These are phyloP conservation scores for Nicator chloris DNA, from an alignment of 2,113 vertebrate species.

Conservation along the genomic window DNA sequence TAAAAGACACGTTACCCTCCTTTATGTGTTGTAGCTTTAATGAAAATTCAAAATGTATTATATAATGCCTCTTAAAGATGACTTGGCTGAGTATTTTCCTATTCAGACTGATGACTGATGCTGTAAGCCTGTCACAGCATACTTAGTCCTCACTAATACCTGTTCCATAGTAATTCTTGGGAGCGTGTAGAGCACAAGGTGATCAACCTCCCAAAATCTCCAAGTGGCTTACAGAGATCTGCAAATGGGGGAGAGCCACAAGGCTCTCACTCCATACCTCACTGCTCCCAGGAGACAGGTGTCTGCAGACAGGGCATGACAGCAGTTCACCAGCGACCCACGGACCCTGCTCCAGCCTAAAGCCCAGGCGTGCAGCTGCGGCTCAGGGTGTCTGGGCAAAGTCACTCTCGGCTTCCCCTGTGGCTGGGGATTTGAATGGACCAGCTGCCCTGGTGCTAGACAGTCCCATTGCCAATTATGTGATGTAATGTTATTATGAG, in stretches of 20 bases:
- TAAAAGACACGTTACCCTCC: neutral
- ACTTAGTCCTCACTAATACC: neutral
- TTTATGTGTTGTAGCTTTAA: neutral
- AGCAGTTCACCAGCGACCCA: neutral
- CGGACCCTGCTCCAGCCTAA: rapidly evolving
- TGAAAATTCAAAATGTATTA: neutral
- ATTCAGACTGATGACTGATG: neutral
- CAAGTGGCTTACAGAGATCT: neutral
- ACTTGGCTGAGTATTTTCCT: neutral
- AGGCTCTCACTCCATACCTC: rapidly evolving
- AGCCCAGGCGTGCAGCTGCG: rapidly evolving
- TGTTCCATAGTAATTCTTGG: neutral
- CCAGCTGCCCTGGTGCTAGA: neutral
- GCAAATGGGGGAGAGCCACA: neutral
- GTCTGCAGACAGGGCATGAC: neutral
- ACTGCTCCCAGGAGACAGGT: neutral
- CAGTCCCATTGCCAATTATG: neutral
- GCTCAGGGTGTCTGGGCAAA: neutral
- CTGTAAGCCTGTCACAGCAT: neutral
- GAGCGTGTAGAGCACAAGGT: neutral
- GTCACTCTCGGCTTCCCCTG: neutral
- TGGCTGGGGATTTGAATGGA: neutral
- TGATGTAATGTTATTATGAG: neutral
- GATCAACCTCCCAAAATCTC: neutral
- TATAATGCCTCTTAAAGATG: neutral